These are phyloP conservation scores for Porites lutea DNA, from an alignment of 64 coral and sea anemone species.

Conservation along the genomic window DNA sequence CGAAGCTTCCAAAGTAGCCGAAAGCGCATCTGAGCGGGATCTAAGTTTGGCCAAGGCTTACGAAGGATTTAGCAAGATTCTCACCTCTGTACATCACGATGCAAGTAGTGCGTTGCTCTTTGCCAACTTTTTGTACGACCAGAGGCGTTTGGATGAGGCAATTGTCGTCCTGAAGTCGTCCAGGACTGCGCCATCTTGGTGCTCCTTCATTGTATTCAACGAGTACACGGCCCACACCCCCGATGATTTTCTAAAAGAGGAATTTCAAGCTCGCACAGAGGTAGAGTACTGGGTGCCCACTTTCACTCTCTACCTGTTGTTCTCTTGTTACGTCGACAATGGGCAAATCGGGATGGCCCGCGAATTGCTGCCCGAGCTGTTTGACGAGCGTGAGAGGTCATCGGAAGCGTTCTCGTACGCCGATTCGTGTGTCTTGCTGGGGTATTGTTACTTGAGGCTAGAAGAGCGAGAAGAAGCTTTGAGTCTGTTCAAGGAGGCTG, in stretches of 20 bases:
- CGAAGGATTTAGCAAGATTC: neutral
- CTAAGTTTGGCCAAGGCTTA: neutral
- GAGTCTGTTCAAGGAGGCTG: neutral
- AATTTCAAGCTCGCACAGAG: neutral
- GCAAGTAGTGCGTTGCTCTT: neutral
- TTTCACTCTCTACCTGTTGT: neutral
- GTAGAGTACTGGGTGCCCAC: neutral
- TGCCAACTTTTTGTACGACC: slow-evolving; percentile 12
- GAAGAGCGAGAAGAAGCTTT: neutral
- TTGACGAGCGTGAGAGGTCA: neutral
- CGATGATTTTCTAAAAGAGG: slow-evolving; percentile 3
- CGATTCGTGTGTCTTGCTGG: neutral
- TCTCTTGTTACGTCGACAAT: neutral
- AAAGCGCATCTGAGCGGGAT: neutral
- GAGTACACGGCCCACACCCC: slow-evolving; percentile 2
- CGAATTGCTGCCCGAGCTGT: neutral
- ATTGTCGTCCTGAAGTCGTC: neutral
- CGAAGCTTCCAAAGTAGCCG: neutral
- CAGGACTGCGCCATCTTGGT: neutral
- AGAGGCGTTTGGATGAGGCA: neutral
- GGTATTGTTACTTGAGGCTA: neutral
- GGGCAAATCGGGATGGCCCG: neutral
- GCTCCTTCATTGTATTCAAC: slow-evolving; percentile 2
- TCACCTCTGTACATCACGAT: neutral
- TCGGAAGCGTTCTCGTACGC: neutral